Percentiles rank a stretch among this genome's conserved stretches.
Evolutionary conservation across 2,797 vertebrate species (phyloP).

Genomic region (Neoniphon sammara): DNA sequence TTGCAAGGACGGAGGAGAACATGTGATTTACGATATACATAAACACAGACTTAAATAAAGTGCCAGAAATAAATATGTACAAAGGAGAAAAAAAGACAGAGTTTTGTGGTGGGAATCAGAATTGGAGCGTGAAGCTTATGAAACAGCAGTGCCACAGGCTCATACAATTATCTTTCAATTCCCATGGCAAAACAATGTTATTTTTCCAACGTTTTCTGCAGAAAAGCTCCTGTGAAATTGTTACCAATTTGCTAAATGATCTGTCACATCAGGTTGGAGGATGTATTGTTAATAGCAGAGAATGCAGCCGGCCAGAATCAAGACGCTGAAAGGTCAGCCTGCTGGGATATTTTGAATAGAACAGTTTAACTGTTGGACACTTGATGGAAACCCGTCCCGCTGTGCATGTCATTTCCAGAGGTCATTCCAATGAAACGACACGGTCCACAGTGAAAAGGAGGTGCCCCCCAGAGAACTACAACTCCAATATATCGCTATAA

Average conservation of each 20-base stretch:
- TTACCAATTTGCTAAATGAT: conserved; percentile 70
- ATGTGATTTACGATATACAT: conserved; percentile 69
- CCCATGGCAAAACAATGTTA: conserved; percentile 72
- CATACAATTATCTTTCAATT: conserved; percentile 79
- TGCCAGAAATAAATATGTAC: conserved; percentile 74
- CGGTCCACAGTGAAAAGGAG: neutral
- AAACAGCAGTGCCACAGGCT: conserved; percentile 77
- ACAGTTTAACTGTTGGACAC: conserved; percentile 30
- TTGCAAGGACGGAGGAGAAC: conserved; percentile 68
- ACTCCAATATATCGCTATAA: neutral
- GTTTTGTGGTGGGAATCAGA: conserved; percentile 74
- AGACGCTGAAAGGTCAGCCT: conserved; percentile 21
- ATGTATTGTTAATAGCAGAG: conserved; percentile 43
- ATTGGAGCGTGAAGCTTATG: conserved; percentile 76
- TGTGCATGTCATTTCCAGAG: conserved; percentile 8
- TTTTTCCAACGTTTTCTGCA: conserved; percentile 71
- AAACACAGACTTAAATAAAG: conserved; percentile 70
- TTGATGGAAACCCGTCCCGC: neutral
- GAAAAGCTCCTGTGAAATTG: conserved; percentile 67
- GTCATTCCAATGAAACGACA: conserved; percentile 1
- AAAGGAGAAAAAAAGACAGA: conserved; percentile 51
- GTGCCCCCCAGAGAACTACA: neutral
- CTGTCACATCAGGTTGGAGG: conserved; percentile 54
- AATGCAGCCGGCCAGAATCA: conserved; percentile 7
- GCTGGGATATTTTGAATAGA: conserved; percentile 28